Evolutionary conservation across 2,888 invertebrate genomes (phyloP).

Genomic region (Drosophila austrosaltans): DNA sequence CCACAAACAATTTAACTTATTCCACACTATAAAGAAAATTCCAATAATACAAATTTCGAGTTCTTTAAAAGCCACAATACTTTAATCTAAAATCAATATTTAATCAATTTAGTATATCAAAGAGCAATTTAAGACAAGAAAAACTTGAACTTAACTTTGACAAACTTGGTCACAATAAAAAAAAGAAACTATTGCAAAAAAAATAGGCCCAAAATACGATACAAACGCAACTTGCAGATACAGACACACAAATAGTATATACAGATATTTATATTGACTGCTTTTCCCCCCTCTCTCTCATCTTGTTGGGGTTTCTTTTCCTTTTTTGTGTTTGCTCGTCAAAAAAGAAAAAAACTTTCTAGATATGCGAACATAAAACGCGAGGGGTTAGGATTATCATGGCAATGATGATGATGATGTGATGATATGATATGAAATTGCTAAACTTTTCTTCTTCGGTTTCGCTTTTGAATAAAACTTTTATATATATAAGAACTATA

Average conservation of each 20-base stretch:
- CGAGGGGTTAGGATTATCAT: conserved; percentile 69
- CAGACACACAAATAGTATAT: conserved; percentile 16
- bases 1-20: too few species aligned
- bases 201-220: conserved; percentile 32
- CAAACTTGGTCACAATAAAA: conserved; percentile 37
- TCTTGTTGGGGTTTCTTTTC: conserved; percentile 30
- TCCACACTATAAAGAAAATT: neutral
- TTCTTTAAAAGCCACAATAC: neutral
- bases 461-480: conserved; percentile 37
- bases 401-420: conserved; percentile 81
- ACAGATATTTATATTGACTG: conserved; percentile 24
- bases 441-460: conserved; percentile 67
- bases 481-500: conserved; percentile 23
- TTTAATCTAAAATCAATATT: conserved; percentile 57
- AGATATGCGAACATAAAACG: conserved; percentile 68
- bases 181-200: conserved; percentile 17
- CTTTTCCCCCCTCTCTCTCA: neutral
- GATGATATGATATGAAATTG: conserved; percentile 79
- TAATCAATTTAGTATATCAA: conserved; percentile 55
- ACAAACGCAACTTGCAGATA: conserved; percentile 21
- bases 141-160: conserved; percentile 40
- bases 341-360: conserved; percentile 36
- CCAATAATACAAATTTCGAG: conserved; percentile 7
- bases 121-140: conserved; percentile 47
- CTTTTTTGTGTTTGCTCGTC: conserved; percentile 1